phyloP scores from a whole-genome alignment of 2,113 vertebrate species.

The human region DNA sequence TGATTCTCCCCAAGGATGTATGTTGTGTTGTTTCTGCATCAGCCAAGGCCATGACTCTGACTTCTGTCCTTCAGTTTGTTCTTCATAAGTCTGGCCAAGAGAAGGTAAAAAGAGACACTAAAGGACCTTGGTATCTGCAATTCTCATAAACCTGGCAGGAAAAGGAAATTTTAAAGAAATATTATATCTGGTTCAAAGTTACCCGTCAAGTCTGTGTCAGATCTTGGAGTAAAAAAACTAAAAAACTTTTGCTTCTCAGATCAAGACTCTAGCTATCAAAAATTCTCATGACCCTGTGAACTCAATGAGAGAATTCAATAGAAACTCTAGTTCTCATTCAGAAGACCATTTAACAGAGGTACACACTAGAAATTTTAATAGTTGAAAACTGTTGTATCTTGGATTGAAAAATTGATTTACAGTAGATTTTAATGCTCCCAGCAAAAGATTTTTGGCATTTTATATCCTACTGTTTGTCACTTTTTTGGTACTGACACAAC shows the following conservation, averaged over 20 bases:
- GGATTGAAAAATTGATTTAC: constrained; percentile 77
- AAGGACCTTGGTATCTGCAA: not conserved
- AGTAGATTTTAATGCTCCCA: constrained; percentile 70
- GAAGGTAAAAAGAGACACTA: not conserved
- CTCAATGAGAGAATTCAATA: constrained; percentile 55
- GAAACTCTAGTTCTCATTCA: constrained; percentile 30
- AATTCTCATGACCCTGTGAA: constrained; percentile 27
- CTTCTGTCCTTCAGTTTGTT: not conserved
- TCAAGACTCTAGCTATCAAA: not conserved
- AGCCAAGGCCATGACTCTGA: not conserved
- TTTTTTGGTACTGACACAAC: constrained; percentile 14
- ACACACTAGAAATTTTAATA: constrained; percentile 57
- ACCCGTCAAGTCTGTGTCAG: not conserved
- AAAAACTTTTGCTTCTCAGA: not conserved
- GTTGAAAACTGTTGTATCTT: constrained; percentile 61
- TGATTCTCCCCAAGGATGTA: not conserved
- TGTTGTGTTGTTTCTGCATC: not conserved
- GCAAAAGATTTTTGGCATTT: constrained; percentile 69
- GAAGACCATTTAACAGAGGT: constrained; percentile 45
- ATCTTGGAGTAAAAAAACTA: not conserved
- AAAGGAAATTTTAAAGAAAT: not conserved
- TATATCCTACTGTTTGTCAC: constrained; percentile 68
- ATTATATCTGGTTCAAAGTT: not conserved
- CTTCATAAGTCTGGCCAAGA: not conserved
- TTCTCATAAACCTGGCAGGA: not conserved